Evolutionary conservation across 2,888 invertebrate species (phyloP).

Genomic region (Phaedon cochleariae): DNA sequence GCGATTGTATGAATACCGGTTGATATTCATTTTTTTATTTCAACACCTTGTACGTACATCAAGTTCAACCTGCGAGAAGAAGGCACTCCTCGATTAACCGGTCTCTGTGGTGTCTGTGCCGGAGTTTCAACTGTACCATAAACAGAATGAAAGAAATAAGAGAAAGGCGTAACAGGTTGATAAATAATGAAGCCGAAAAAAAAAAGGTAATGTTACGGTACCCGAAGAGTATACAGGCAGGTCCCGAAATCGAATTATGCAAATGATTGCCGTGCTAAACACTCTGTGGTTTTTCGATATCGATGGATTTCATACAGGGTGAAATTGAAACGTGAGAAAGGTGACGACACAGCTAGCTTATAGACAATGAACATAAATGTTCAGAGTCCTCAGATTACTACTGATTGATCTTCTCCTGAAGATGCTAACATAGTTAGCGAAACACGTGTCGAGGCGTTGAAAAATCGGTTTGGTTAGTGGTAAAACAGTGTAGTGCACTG

Average conservation of each 20-base stretch:
- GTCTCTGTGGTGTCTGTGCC: constrained; percentile 12
- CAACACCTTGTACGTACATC: neutral
- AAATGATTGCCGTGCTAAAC: constrained; percentile 1
- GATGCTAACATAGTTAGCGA: no score
- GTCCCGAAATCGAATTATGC: constrained; percentile 20
- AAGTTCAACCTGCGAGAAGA: neutral
- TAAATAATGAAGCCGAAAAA: constrained; percentile 10
- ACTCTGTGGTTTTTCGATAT: neutral
- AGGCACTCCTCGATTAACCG: constrained; percentile 21
- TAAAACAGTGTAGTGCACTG: no score
- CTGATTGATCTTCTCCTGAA: no score
- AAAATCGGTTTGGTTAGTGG: no score
- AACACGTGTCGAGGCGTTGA: no score
- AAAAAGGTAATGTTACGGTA: constrained; percentile 15
- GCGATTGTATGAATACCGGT: neutral
- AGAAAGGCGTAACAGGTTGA: constrained; percentile 21
- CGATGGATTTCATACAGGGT: neutral
- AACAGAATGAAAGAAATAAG: constrained; percentile 18
- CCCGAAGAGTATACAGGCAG: constrained; percentile 13
- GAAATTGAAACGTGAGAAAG: neutral
- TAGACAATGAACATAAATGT: no score
- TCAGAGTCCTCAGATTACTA: no score
- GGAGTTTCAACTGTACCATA: constrained; percentile 5
- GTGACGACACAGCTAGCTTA: no score
- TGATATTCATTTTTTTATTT: neutral